Evolutionary conservation across 2,113 vertebrate species (phyloP).

Genomic region (Dicrurus megarhynchus): DNA sequence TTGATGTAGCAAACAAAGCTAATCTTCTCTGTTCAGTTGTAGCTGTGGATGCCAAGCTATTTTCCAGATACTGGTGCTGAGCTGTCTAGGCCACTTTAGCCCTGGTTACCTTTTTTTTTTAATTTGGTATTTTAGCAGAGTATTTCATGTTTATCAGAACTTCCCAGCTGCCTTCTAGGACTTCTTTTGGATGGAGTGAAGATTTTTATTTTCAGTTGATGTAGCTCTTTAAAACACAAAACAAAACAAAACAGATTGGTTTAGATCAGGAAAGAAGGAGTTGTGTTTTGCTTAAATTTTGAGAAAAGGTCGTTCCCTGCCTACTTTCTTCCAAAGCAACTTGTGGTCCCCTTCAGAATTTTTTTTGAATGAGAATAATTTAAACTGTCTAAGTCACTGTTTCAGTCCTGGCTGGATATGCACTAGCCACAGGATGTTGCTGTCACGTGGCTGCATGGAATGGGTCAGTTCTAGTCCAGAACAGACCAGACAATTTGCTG

Average conservation of each 20-base stretch:
- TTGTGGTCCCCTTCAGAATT: neutral
- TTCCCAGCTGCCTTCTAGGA: conserved; percentile 59
- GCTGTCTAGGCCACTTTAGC: conserved; percentile 20
- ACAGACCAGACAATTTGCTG: neutral
- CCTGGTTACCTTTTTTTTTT: conserved; percentile 34
- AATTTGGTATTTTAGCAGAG: conserved; percentile 36
- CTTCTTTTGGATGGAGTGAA: conserved; percentile 41
- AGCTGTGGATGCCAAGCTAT: conserved; percentile 21
- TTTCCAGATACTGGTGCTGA: conserved; percentile 47
- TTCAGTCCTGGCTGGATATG: neutral
- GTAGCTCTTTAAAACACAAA: neutral
- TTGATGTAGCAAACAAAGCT: conserved; percentile 45
- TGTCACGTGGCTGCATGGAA: neutral
- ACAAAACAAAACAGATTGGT: neutral
- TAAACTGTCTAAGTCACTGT: neutral
- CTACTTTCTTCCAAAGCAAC: neutral
- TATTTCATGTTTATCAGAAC: conserved; percentile 46
- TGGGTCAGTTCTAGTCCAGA: neutral
- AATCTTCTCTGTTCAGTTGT: conserved; percentile 32
- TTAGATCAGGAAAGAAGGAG: neutral
- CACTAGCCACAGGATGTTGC: neutral
- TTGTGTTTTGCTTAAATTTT: neutral
- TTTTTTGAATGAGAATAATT: neutral
- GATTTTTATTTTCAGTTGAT: conserved; percentile 51
- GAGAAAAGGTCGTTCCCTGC: neutral